These are phyloP conservation scores for Heterocephalus glaber DNA, from an alignment of 2,113 vertebrate species.

Conservation along the genomic window DNA sequence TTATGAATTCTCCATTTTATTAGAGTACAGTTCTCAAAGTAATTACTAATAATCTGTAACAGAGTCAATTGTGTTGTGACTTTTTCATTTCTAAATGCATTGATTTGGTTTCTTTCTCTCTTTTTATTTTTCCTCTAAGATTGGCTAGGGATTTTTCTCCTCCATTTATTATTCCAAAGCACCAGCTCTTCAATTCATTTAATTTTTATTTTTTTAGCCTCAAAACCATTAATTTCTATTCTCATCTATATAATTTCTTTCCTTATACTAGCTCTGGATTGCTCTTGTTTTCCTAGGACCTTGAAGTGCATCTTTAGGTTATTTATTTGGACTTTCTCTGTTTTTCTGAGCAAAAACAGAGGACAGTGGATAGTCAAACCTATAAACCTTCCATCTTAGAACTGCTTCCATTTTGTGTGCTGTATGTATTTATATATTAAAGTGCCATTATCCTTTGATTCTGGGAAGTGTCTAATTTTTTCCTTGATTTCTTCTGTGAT, in stretches of 20 bases:
- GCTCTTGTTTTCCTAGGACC: not conserved
- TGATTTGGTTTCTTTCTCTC: not conserved
- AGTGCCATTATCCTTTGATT: not conserved
- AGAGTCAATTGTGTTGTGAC: not conserved
- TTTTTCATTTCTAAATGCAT: not conserved
- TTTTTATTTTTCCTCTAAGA: not conserved
- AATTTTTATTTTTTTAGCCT: not conserved
- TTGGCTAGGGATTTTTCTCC: not conserved
- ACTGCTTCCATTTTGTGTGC: not conserved
- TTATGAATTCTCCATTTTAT: not conserved
- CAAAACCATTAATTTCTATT: not conserved
- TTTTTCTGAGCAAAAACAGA: not conserved
- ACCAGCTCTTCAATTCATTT: not conserved
- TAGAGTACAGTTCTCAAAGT: not conserved
- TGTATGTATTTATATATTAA: not conserved
- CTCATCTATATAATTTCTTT: not conserved
- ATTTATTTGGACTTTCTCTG: not conserved
- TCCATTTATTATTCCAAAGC: not conserved
- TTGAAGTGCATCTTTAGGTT: not conserved
- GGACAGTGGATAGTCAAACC: not conserved
- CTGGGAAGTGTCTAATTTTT: not conserved
- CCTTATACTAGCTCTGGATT: not conserved
- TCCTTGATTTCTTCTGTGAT: not conserved
- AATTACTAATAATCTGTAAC: no score
- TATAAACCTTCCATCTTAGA: not conserved